Percentiles rank a stretch among this genome's conserved stretches.
phyloP scores from a whole-genome alignment of 2,888 invertebrate genomes.

The Polylopha cassiicola region DNA sequence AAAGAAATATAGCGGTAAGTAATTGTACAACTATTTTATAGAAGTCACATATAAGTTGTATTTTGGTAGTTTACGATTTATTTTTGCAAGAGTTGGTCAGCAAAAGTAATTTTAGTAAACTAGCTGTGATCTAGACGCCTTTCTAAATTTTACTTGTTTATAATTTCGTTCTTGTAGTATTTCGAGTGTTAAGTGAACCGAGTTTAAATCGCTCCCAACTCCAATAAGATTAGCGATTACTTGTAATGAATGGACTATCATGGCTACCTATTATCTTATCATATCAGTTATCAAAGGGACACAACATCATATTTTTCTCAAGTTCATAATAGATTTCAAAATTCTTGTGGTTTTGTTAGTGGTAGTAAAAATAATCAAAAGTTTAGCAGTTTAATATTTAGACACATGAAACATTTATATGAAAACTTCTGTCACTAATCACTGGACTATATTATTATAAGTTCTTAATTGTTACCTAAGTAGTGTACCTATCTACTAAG shows the following conservation, averaged over 20 bases:
- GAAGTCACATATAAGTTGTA: constrained; percentile 17
- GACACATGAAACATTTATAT: too few relatives aligned
- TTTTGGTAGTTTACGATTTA: constrained; percentile 27
- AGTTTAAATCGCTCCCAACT: neutral
- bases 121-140: constrained; percentile 39
- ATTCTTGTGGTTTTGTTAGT: too few relatives aligned
- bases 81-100: constrained; percentile 34
- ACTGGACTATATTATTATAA: too few relatives aligned
- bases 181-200: constrained; percentile 1
- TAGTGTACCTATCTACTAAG: too few relatives aligned
- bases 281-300: constrained; percentile 31
- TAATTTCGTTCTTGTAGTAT: constrained; percentile 26
- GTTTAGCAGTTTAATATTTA: too few relatives aligned
- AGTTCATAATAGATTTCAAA: too few relatives aligned
- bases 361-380: too few relatives aligned
- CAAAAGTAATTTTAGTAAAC: constrained; percentile 34
- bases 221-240: constrained; percentile 16
- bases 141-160: constrained; percentile 53
- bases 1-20: constrained; percentile 64
- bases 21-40: constrained; percentile 34
- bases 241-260: constrained; percentile 22
- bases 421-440: too few relatives aligned
- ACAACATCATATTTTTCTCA: constrained; percentile 15
- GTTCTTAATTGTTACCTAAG: too few relatives aligned
- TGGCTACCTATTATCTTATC: constrained; percentile 35